phyloP scores from a whole-genome alignment of 2,797 vertebrate genomes.

The Helicolenus hilgendorfi region DNA sequence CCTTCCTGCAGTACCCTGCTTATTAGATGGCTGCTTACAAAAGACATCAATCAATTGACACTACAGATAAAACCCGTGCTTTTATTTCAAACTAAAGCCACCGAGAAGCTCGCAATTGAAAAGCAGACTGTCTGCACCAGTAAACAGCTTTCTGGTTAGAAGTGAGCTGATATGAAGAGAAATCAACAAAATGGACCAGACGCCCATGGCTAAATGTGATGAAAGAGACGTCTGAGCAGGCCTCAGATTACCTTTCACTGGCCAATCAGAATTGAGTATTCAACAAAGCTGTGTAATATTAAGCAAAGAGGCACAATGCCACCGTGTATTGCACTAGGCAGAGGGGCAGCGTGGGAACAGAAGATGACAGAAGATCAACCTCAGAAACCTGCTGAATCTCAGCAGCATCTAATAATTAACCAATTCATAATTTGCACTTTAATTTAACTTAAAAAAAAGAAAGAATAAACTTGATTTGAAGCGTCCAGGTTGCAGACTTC shows the following conservation, averaged over 20 bases:
- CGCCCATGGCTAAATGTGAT: background rate
- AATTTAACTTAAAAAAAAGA: background rate
- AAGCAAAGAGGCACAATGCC: background rate
- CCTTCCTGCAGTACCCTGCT: background rate
- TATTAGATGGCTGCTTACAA: slow-evolving; percentile 4
- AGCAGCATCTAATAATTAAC: background rate
- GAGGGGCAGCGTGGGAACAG: background rate
- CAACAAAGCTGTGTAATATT: background rate
- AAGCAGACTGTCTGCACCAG: background rate
- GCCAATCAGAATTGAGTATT: background rate
- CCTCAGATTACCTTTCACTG: background rate
- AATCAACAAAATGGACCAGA: background rate
- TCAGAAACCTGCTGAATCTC: background rate
- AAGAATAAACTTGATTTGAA: background rate
- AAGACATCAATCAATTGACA: slow-evolving; percentile 15
- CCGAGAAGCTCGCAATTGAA: background rate
- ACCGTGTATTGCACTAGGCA: background rate
- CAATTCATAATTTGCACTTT: background rate
- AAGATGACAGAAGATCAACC: background rate
- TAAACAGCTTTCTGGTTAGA: background rate
- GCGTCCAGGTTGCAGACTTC: too few relatives aligned
- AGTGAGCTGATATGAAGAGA: background rate
- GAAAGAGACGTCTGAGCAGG: background rate
- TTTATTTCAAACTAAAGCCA: background rate
- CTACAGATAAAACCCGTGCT: background rate